phyloP scores from a whole-genome alignment of 2,888 invertebrate genomes.

The Agrotis ipsilon region DNA sequence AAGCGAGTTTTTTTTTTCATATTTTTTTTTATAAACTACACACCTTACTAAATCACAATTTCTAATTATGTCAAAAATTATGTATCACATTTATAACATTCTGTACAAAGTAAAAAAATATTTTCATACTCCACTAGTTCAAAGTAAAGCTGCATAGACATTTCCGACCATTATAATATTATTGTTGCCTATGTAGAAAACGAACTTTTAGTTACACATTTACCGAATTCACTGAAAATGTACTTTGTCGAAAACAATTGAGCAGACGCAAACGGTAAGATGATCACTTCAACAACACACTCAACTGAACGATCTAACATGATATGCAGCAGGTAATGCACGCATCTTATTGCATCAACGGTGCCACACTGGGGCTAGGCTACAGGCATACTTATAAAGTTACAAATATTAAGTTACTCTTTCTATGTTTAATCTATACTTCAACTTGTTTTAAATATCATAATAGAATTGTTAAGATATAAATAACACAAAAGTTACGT shows the following conservation, averaged over 20 bases:
- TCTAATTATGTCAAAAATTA: slow-evolving; percentile 89
- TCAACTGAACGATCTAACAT: slow-evolving; percentile 67
- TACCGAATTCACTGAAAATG: slow-evolving; percentile 64
- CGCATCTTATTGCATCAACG: slow-evolving; percentile 67
- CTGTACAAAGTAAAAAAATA: slow-evolving; percentile 91
- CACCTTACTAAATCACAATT: slow-evolving; percentile 90
- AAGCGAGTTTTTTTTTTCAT: slow-evolving; percentile 86
- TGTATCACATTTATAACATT: slow-evolving; percentile 90
- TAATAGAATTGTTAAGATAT: slow-evolving; percentile 86
- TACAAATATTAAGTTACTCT: slow-evolving; percentile 80
- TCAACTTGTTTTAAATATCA: slow-evolving; percentile 83
- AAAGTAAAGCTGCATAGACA: slow-evolving; percentile 84
- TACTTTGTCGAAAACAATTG: slow-evolving; percentile 67
- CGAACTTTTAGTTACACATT: slow-evolving; percentile 65
- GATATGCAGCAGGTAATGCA: slow-evolving; percentile 74
- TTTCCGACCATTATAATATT: slow-evolving; percentile 67
- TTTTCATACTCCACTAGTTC: slow-evolving; percentile 86
- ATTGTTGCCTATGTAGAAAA: slow-evolving; percentile 70
- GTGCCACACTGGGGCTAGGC: slow-evolving; percentile 75
- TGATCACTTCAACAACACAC: slow-evolving; percentile 60
- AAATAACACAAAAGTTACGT: slow-evolving; percentile 87
- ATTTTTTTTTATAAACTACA: slow-evolving; percentile 84
- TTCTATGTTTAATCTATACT: slow-evolving; percentile 81
- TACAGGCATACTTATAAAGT: slow-evolving; percentile 80
- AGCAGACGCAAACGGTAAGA: slow-evolving; percentile 62